Conservation (phyloP, 1,140 invertebrate species). For the Drosophila ironensis region DNA sequence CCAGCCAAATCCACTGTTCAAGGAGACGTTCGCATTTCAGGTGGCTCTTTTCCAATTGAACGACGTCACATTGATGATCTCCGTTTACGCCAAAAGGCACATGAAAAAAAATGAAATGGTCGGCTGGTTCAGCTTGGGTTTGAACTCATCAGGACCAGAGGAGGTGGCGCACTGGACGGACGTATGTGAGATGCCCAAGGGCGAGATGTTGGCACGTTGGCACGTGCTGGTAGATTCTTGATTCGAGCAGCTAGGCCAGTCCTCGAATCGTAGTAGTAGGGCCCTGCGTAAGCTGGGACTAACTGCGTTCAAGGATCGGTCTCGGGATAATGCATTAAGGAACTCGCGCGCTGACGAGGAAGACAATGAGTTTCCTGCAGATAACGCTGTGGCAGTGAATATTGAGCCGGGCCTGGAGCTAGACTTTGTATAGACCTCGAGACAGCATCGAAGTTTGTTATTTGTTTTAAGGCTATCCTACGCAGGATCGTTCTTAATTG, state of each 20-base stretch:
- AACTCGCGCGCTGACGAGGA: constrained; percentile 38
- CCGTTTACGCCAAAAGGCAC: constrained; percentile 94
- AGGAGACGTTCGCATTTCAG: constrained; percentile 98
- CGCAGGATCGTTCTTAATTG: not conserved
- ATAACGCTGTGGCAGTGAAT: constrained; percentile 75
- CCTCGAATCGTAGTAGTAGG: constrained; percentile 69
- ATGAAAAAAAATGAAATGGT: constrained; percentile 98
- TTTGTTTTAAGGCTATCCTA: constrained; percentile 50
- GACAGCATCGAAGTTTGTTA: constrained; percentile 26
- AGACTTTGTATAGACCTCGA: constrained; percentile 71
- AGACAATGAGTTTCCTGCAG: constrained; percentile 40
- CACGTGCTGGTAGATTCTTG: constrained; percentile 86
- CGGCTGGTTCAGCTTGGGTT: constrained; percentile 96
- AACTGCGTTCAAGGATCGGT: constrained; percentile 72
- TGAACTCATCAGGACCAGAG: constrained; percentile 95
- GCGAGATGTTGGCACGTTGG: constrained; percentile 84
- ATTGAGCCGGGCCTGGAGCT: constrained; percentile 77
- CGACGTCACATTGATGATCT: constrained; percentile 97
- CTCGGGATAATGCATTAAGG: constrained; percentile 61
- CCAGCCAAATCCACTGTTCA: constrained; percentile 97
- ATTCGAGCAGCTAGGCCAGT: constrained; percentile 81
- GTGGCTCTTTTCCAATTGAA: constrained; percentile 96
- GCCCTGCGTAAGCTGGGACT: constrained; percentile 63
- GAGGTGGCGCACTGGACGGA: constrained; percentile 97
- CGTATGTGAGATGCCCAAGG: constrained; percentile 86